Conservation (phyloP, 2,888 invertebrate genomes). For the Synanthedon formicaeformis region DNA sequence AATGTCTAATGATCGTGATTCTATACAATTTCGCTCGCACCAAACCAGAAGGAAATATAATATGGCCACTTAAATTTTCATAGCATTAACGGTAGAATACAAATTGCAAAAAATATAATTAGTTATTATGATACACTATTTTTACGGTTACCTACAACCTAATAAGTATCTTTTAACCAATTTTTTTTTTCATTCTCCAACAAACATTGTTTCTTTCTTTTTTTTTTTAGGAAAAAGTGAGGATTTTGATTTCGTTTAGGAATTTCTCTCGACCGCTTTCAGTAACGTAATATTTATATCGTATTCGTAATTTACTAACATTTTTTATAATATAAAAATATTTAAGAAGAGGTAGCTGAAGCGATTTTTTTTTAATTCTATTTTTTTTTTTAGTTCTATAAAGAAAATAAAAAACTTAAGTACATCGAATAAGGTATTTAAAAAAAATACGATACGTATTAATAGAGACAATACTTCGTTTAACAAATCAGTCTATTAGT, state of each 20-base stretch:
- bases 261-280: conserved; percentile 23
- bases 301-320: conserved; percentile 8
- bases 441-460: conserved; percentile 10
- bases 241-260: conserved; percentile 40
- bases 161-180: conserved; percentile 6
- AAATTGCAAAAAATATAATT: conserved; percentile 54
- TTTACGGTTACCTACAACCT: conserved; percentile 25
- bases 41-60: conserved; percentile 18
- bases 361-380: conserved; percentile 30
- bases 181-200: conserved; percentile 24
- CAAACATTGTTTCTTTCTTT: conserved; percentile 13
- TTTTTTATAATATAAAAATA: conserved; percentile 46
- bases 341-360: conserved; percentile 64
- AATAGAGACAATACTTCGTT: conserved; percentile 1
- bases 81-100: conserved; percentile 36
- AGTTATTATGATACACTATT: conserved; percentile 17
- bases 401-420: conserved; percentile 44
- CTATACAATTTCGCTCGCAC: neutral
- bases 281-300: conserved; percentile 27
- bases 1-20: too few relatives aligned
- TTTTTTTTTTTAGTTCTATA: conserved; percentile 21
- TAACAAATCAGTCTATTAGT: conserved; percentile 5
- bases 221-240: conserved; percentile 38
- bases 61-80: conserved; percentile 47
- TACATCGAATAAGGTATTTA: conserved; percentile 25